Percentiles rank a stretch among this genome's conserved stretches.
Evolutionary conservation across 35 echinoderm and acorn worm species (phyloP).

Genomic region (Apostichopus japonicus): DNA sequence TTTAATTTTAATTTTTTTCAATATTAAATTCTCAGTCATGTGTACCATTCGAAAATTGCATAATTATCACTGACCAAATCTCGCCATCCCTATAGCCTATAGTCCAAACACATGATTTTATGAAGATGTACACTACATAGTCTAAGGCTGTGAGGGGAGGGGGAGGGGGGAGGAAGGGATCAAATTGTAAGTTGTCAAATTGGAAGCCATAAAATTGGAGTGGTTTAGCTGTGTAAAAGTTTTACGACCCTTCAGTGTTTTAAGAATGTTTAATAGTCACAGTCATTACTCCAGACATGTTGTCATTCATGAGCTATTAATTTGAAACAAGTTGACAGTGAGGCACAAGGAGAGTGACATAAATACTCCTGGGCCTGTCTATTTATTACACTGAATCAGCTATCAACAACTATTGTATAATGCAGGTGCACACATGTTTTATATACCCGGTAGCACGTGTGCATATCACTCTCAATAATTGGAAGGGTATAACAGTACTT

Average conservation of each 20-base stretch:
- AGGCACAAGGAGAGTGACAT: background rate
- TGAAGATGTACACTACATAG: too few relatives aligned
- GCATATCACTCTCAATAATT: background rate
- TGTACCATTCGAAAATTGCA: too few relatives aligned
- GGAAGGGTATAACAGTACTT: background rate
- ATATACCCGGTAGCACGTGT: background rate
- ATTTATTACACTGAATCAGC: background rate
- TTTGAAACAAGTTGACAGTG: constrained; percentile 10
- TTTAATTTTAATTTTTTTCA: too few relatives aligned
- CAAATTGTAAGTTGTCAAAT: background rate
- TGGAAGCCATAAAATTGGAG: background rate
- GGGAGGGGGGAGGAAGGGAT: background rate
- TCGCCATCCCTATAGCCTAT: too few relatives aligned
- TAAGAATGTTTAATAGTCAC: background rate
- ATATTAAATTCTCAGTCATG: too few relatives aligned
- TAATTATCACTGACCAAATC: too few relatives aligned
- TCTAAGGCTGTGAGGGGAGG: background rate
- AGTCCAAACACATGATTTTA: too few relatives aligned
- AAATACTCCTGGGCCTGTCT: background rate
- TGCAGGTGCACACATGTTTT: background rate
- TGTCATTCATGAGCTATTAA: background rate
- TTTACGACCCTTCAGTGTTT: background rate
- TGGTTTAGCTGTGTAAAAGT: background rate
- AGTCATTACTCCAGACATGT: constrained; percentile 9
- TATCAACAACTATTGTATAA: background rate